A percentile compares a stretch with the other conserved stretches of the same genome.
phyloP scores from a whole-genome alignment of 2,888 invertebrate species.

The Metallyticus violacea region DNA sequence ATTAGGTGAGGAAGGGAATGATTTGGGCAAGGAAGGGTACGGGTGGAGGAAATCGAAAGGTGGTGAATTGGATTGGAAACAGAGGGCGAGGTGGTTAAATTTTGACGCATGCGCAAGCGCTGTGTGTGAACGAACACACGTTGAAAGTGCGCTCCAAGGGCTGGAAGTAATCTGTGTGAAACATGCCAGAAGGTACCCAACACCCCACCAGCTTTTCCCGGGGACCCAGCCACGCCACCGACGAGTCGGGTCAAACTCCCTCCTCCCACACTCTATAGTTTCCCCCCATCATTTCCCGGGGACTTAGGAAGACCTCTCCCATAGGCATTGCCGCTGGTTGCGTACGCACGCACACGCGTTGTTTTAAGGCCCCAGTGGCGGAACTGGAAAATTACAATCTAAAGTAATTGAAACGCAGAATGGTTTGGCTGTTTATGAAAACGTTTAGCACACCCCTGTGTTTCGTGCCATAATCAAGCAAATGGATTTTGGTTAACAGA shows the following conservation, averaged over 20 bases:
- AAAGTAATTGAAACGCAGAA: not conserved
- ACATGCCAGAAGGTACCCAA: constrained; percentile 10
- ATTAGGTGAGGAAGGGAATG: not conserved
- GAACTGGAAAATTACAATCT: not conserved
- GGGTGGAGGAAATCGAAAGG: not conserved
- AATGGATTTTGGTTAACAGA: not conserved
- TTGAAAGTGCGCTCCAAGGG: not conserved
- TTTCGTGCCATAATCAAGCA: not conserved
- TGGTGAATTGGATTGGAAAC: not conserved
- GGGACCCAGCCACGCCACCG: too few species aligned
- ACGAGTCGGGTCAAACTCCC: not conserved
- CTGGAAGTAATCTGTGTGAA: constrained; percentile 12
- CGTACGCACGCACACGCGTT: too few species aligned
- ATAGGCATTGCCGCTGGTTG: not conserved
- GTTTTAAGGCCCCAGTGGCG: not conserved
- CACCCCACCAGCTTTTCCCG: constrained; percentile 3
- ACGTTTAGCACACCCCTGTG: not conserved
- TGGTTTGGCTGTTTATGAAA: not conserved
- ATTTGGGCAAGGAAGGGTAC: not conserved
- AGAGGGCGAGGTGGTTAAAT: not conserved
- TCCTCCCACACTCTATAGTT: not conserved
- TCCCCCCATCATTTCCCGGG: constrained; percentile 4
- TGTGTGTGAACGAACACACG: not conserved
- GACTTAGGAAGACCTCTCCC: not conserved
- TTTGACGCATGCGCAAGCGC: not conserved